phyloP scores from a whole-genome alignment of 2,797 vertebrate species.

The Balearica regulorum region DNA sequence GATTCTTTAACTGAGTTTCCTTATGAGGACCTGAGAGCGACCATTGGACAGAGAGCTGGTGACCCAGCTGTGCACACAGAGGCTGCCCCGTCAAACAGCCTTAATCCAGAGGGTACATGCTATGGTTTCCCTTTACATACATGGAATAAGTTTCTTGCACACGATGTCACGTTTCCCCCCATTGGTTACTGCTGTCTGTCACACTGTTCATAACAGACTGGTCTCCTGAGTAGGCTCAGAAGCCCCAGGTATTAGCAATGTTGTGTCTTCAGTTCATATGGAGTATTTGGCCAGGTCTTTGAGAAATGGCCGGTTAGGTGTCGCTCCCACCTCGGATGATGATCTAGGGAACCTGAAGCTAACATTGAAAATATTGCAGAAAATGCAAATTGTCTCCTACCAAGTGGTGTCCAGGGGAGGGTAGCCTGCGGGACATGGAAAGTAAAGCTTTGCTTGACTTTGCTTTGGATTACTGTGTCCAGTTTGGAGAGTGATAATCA shows the following conservation, averaged over 20 bases:
- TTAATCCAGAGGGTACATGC: background rate
- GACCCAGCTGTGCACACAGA: accelerated
- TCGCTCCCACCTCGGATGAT: background rate
- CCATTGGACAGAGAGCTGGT: background rate
- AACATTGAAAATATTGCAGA: background rate
- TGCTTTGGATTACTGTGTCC: background rate
- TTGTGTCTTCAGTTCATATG: background rate
- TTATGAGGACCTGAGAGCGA: background rate
- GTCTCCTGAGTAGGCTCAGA: background rate
- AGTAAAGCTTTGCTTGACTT: background rate
- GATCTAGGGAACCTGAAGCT: background rate
- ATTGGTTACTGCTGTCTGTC: background rate
- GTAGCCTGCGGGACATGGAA: background rate
- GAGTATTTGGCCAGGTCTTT: background rate
- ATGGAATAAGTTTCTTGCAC: background rate
- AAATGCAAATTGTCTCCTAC: background rate
- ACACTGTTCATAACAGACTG: background rate
- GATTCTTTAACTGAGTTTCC: conserved; percentile 19
- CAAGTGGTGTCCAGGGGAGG: background rate
- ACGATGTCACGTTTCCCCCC: background rate
- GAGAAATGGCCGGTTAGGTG: background rate
- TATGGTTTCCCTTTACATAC: background rate
- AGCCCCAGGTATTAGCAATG: background rate
- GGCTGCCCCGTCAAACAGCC: background rate
- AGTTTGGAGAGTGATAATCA: background rate